Evolutionary conservation across 2,888 invertebrate genomes (phyloP).

Genomic region (Selenia dentaria): DNA sequence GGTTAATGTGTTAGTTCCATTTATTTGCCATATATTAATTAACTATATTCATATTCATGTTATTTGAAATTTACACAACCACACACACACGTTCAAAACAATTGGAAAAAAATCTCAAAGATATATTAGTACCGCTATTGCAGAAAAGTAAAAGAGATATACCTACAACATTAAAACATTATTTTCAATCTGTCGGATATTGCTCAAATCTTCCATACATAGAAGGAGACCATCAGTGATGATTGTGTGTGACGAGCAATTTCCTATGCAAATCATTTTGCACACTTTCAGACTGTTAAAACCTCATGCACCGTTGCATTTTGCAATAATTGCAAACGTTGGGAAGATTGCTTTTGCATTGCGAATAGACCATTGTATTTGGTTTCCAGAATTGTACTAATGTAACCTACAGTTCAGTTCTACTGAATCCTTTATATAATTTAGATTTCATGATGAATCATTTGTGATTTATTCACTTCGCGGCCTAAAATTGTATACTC

Average conservation of each 20-base stretch:
- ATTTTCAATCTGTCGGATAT: constrained; percentile 1
- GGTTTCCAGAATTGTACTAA: constrained; percentile 16
- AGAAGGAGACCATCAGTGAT: constrained; percentile 13
- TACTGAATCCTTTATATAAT: constrained; percentile 3
- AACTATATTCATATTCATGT: too few species aligned
- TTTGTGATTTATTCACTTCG: neutral
- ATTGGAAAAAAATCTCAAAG: too few species aligned
- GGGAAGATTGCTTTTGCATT: constrained; percentile 24
- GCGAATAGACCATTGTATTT: constrained; percentile 12
- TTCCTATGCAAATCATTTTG: constrained; percentile 24
- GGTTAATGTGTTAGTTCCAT: too few species aligned
- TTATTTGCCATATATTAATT: too few species aligned
- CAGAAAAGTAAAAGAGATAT: too few species aligned
- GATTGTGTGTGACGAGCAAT: constrained; percentile 13
- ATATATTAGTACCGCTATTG: too few species aligned
- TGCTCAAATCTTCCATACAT: neutral
- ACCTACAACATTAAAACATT: neutral
- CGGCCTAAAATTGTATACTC: too few species aligned
- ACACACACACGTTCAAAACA: too few species aligned
- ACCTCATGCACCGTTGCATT: constrained; percentile 27
- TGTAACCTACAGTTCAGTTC: neutral
- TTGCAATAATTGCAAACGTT: constrained; percentile 26
- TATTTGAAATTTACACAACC: too few species aligned
- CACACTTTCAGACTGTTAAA: constrained; percentile 18
- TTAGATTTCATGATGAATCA: constrained; percentile 1